Base-by-base conservation (phyloP, 2,888 invertebrate species). In the Melolontha melolontha region DNA sequence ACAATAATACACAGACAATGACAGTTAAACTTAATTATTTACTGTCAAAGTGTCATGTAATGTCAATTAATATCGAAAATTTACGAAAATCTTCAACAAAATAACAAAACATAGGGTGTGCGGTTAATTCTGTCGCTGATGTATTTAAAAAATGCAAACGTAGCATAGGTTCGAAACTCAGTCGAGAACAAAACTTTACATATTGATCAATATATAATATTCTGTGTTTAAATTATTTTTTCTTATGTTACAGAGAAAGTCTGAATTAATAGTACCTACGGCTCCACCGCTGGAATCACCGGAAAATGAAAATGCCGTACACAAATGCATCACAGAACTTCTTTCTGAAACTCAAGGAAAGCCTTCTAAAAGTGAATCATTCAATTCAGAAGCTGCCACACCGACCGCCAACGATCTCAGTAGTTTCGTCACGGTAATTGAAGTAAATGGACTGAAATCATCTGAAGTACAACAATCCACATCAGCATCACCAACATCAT, bases 361-460 rank as follows among this genome's bases (percentile, higher is more conserved):
- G 6, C 44, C 66, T 29, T 29, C 63, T 5, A 64, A 55, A 52
- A 49, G 63, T 12, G 63, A 63, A 44, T 66, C 66, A 12, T 54
- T 52, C 27, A 29, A 34, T 42, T 66, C 69, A 4, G 66, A 64
- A 42, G 59, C 54, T 14, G 52, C 62, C n/a, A 68, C 70, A 52
- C 65, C 55, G 34, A 64, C 16, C 54, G 64, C 42, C 78, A 81
- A 83, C 68, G 84, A 87, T 79, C 85, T 86, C 34, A 87, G 86
- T 76, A 87, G 93, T 83, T 95, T 94, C 84, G 90, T 95, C 74
- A 95, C 94, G 70, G 94, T 95, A 73, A 95, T 95, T 77, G 93
- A 94, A 88, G 94, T 95, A 42, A 94, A 94, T 83, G 94, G 94
- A 81, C 85, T 90, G 77, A 90, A 90, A 79, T 84, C 86, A 75